A percentile compares a stretch with the other conserved stretches of the same genome.
These are phyloP conservation scores for Popillia japonica DNA, from an alignment of 1,140 invertebrate genomes.

Conservation along the genomic window DNA sequence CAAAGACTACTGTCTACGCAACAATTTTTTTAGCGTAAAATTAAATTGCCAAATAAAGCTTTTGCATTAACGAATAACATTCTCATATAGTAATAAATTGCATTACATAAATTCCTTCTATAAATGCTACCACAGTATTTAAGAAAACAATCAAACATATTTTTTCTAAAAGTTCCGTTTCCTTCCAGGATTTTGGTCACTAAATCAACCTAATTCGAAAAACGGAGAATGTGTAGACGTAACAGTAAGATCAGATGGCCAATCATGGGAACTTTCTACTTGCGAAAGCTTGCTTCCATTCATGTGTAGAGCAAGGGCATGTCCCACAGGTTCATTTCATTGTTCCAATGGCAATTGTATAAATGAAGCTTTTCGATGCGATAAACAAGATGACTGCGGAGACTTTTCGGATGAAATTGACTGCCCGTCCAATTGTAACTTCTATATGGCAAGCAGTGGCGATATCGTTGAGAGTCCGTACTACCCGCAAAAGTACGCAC, in stretches of 20 bases:
- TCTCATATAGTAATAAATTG: no score
- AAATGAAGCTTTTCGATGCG: conserved; percentile 88
- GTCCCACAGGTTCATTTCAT: conserved; percentile 90
- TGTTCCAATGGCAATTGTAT: conserved; percentile 93
- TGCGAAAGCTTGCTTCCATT: conserved; percentile 94
- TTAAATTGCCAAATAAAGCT: no score
- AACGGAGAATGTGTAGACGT: conserved; percentile 89
- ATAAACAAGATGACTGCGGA: conserved; percentile 92
- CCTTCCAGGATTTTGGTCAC: conserved; percentile 81
- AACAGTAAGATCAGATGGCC: conserved; percentile 74
- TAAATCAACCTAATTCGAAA: conserved; percentile 84
- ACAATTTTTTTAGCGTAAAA: no score
- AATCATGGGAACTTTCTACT: conserved; percentile 92
- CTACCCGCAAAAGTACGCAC: conserved; percentile 91
- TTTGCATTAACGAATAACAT: no score
- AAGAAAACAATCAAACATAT: no score
- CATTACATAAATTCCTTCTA: no score
- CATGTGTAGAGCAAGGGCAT: conserved; percentile 91
- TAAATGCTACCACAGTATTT: no score
- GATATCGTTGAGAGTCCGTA: conserved; percentile 94
- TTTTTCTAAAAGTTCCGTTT: not conserved
- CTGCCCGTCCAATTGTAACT: conserved; percentile 87
- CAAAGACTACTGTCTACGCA: not conserved
- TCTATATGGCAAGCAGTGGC: conserved; percentile 91
- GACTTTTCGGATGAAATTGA: conserved; percentile 92